Evolutionary conservation across 2,113 vertebrate genomes (phyloP).

Genomic region (Gymnobelideus leadbeateri): DNA sequence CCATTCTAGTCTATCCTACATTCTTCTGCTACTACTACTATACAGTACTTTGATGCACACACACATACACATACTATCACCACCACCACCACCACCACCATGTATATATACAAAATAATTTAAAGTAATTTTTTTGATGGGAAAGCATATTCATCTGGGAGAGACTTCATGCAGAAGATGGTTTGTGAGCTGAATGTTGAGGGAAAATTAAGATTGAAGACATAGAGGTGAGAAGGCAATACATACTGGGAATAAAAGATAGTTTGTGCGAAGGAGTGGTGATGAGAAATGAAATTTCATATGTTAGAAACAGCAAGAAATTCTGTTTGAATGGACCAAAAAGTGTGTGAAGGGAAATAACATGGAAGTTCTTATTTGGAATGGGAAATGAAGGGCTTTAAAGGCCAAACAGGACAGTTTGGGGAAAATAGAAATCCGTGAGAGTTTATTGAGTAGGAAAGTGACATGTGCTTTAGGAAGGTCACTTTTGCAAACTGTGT

Average conservation of each 20-base stretch:
- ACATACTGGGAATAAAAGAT: not conserved
- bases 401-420: not conserved
- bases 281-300: constrained; percentile 4
- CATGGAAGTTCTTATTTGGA: not conserved
- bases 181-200: not conserved
- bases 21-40: not conserved
- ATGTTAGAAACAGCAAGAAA: not conserved
- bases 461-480: not conserved
- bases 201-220: not conserved
- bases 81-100: not conserved
- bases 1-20: not conserved
- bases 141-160: not conserved
- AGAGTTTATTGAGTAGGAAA: not conserved
- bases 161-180: not conserved
- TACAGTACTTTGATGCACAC: not conserved
- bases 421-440: not conserved
- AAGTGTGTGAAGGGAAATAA: not conserved
- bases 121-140: not conserved
- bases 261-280: not conserved
- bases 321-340: not conserved
- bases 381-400: not conserved
- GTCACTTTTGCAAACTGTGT: not conserved
- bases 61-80: not conserved
- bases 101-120: not conserved
- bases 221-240: not conserved